Evolutionary conservation across 2,113 vertebrate genomes (phyloP), one percentile per base, ranked within the genome.

Genomic region (Grus americana): DNA sequence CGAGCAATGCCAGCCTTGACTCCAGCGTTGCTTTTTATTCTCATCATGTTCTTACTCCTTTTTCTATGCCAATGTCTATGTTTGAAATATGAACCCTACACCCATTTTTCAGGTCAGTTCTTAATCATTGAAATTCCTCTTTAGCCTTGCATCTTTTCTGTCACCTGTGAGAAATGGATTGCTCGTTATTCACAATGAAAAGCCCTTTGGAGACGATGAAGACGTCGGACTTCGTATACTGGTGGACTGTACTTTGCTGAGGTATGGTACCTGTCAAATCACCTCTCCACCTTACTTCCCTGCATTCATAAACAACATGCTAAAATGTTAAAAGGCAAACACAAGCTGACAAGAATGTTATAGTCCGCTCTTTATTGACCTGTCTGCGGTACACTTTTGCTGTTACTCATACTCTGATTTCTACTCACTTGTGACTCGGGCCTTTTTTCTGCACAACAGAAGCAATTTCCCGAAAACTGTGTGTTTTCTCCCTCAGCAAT

Each of bases 51-150:
- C 81, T 89, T 68, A 38, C 22, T 79, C 52, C 26, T 73, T 93
- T 85, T 70, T 82, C 55, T 29, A 47, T 61, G 36, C 21, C 3
- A 9, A 58, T 0, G 2, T 79, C 78, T 82, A 15, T 74, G 54
- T 91, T 90, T 92, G 73, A 97, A 95, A 86, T 91, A 92, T 24
- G 74, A 94, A 70, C 8, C 29, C n/a, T 62, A 62, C 55, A 85
- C 16, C 24, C 24, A 62, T 92, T 92, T 92, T 89, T 65, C 76
- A 91, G 84, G 62, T 81, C 47, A 52, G 57, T 55, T 94, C 57
- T 84, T 92, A 78, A 84, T 52, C 62, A 79, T 1, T 61, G 62
- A 87, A 89, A 73, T 90, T 95, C 71, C 38, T 85, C 47, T 86
- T 73, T 90, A 91, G 66, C 66, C 38, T 88, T 38, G 50, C 22